Evolutionary conservation across 1,140 invertebrate genomes (phyloP), one percentile per base, ranked within the genome.

Genomic region (Nixonia krombeini): DNA sequence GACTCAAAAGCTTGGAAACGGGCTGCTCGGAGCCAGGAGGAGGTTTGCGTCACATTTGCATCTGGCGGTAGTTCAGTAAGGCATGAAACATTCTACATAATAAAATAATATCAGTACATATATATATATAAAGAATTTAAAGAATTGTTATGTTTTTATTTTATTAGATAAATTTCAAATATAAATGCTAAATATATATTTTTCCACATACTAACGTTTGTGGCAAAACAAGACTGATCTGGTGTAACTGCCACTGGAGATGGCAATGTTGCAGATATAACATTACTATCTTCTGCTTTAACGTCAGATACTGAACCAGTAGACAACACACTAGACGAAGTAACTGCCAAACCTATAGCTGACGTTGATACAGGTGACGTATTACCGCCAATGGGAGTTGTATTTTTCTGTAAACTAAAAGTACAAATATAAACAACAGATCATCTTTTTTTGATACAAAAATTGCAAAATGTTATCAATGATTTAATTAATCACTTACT

Each of bases 21-120:
- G 79, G 95, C 90, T 9, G 84, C 83, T 15, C 89, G 88, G n/a
- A 97, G 87, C 95, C 96, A 98, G 33, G 89, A 84, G 21, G 87
- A 86, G 1, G 94, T 93, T 79, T 95, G 91, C 10, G 87, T 73
- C 0, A 91, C 87, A 15, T 88, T 88, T 1, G 92, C 90, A 29
- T 91, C 89, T 38, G 89, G 84, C 8, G 88, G 25, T 13, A 83
- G 51, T 81, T 56, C 92, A 70, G 0, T 78, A 74, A 23, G n/a
- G 12, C 40, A 62, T 1, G 58, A 13, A 9, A 46, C 13, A 31
- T 33, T 25, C 73, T 74, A 10, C 1, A 51, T 40, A 18, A 21
- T 13, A 47, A 31, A 47, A 5, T 26, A 38, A 18, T 29, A 29
- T 29, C 4, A 3, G 9, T 21, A n/a, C 23, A 42, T 7, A n/a